A percentile compares a stretch with the other conserved stretches of the same genome.
These are phyloP conservation scores for Drosophila atripex DNA, from an alignment of 2,888 invertebrate species.

Conservation along the genomic window DNA sequence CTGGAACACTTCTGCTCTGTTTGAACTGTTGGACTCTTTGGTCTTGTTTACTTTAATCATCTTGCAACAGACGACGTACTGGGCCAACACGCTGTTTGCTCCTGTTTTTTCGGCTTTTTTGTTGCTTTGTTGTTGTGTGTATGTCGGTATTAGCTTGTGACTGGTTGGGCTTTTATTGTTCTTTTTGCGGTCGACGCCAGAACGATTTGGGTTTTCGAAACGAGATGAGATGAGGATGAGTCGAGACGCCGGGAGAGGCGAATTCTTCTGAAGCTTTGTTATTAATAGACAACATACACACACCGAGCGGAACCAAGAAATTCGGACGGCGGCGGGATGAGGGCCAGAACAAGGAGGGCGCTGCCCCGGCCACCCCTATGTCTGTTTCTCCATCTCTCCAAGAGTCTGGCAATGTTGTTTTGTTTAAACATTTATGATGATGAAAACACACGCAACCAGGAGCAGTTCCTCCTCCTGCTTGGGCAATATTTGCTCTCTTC, in stretches of 20 bases:
- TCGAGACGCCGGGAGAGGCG: constrained; percentile 51
- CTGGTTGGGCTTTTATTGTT: constrained; percentile 64
- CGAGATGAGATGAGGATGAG: constrained; percentile 45
- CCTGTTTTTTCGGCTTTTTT: constrained; percentile 21
- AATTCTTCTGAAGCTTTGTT: constrained; percentile 80
- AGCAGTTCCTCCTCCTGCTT: constrained; percentile 25
- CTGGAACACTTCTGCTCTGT: constrained; percentile 9
- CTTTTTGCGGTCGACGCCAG: constrained; percentile 66
- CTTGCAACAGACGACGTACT: constrained; percentile 44
- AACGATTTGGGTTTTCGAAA: constrained; percentile 52
- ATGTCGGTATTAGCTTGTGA: constrained; percentile 25
- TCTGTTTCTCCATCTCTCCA: constrained; percentile 25
- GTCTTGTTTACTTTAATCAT: constrained; percentile 39
- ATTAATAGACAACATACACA: constrained; percentile 80
- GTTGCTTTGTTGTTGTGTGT: background rate
- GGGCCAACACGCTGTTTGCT: constrained; percentile 58
- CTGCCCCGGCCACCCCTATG: background rate
- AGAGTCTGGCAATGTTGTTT: constrained; percentile 73
- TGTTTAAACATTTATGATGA: constrained; percentile 77
- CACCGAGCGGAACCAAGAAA: constrained; percentile 54
- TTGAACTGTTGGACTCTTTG: constrained; percentile 19
- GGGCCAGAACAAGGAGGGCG: constrained; percentile 5
- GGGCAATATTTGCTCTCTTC: constrained; percentile 37
- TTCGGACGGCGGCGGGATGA: background rate
- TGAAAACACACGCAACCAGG: constrained; percentile 63